A percentile compares a stretch with the other conserved stretches of the same genome.
Conservation (phyloP, 2,888 invertebrate species). For the Tenthredo amoena region DNA sequence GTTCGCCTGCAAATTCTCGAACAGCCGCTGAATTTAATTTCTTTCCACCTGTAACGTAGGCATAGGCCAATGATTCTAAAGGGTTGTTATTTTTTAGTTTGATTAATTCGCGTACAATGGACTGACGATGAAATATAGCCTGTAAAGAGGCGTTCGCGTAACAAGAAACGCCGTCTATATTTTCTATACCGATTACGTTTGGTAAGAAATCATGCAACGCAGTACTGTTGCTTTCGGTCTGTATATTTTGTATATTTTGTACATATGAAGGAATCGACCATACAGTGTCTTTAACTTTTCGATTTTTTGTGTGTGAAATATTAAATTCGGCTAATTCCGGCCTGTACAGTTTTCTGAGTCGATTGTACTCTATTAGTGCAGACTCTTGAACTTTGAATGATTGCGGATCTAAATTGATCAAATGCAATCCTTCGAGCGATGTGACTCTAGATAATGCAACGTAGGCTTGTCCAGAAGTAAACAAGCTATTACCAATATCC, state of each 20-base stretch:
- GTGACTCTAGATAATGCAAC: not conserved
- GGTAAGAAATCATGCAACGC: not conserved
- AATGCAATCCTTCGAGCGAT: conserved; percentile 59
- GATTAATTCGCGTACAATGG: conserved; percentile 2
- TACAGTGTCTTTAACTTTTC: conserved; percentile 50
- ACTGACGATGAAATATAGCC: conserved; percentile 52
- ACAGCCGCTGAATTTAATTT: conserved; percentile 6
- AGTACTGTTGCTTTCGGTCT: no score
- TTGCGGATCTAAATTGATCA: conserved; percentile 60
- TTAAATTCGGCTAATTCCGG: conserved; percentile 52
- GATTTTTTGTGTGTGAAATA: conserved; percentile 21
- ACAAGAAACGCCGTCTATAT: conserved; percentile 54
- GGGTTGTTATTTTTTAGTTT: not conserved
- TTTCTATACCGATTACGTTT: conserved; percentile 44
- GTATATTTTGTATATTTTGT: no score
- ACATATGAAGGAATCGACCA: conserved; percentile 50
- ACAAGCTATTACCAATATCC: conserved; percentile 47
- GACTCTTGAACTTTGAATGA: conserved; percentile 56
- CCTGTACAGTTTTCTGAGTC: conserved; percentile 55
- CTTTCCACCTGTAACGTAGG: not conserved
- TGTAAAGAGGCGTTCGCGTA: conserved; percentile 55
- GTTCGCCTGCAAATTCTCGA: conserved; percentile 43
- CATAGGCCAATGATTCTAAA: not conserved
- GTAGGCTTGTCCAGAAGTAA: conserved; percentile 43
- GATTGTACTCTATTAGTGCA: conserved; percentile 60